phyloP scores from a whole-genome alignment of 2,797 vertebrate species.

The Rhynchonycteris naso region DNA sequence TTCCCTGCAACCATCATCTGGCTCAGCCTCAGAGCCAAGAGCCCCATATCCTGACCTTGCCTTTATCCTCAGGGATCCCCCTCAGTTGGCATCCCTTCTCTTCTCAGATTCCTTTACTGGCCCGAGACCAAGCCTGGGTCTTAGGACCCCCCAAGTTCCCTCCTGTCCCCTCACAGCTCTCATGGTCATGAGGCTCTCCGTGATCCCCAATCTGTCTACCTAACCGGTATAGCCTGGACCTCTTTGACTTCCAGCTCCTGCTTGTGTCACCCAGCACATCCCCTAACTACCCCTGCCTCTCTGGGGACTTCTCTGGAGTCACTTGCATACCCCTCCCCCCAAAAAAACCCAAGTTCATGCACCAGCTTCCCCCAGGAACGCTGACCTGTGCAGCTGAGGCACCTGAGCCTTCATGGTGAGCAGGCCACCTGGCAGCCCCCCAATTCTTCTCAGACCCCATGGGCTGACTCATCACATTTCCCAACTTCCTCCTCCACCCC shows the following conservation, averaged over 20 bases:
- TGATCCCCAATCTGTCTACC: neutral
- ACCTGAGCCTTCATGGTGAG: neutral
- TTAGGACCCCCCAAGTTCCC: neutral
- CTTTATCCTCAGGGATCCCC: fast-evolving
- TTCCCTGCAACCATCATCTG: neutral
- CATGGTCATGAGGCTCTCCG: fast-evolving
- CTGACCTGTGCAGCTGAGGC: neutral
- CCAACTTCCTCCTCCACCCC: fast-evolving
- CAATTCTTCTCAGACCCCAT: fast-evolving
- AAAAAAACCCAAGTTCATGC: too few relatives aligned
- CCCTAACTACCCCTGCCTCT: too few relatives aligned
- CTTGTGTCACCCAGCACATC: fast-evolving
- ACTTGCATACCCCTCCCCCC: neutral
- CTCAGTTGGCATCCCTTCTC: too few relatives aligned
- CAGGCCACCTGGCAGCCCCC: neutral
- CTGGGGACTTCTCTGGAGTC: neutral
- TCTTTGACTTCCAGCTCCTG: neutral
- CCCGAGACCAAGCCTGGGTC: neutral
- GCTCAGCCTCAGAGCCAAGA: neutral
- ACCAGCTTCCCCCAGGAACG: neutral
- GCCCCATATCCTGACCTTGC: too few relatives aligned
- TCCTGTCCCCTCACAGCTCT: fast-evolving
- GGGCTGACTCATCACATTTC: neutral
- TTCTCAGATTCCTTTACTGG: too few relatives aligned
- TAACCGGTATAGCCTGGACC: neutral